phyloP scores from a whole-genome alignment of 2,888 invertebrate genomes.

The Eupithecia centaureata region DNA sequence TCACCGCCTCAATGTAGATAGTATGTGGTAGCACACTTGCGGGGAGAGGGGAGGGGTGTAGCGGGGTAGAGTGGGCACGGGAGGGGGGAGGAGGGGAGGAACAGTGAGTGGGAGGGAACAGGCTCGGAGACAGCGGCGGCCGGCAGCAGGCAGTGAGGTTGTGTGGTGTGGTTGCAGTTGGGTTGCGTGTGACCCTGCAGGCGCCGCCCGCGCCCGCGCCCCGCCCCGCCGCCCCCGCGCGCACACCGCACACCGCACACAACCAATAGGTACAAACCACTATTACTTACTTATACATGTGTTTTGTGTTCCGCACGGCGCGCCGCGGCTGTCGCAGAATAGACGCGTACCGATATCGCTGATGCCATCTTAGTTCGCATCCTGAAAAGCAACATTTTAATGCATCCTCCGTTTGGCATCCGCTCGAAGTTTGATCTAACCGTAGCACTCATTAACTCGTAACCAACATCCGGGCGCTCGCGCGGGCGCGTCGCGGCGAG shows the following conservation, averaged over 20 bases:
- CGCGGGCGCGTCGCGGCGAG: slow-evolving; percentile 72
- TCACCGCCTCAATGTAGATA: slow-evolving; percentile 72
- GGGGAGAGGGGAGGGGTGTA: slow-evolving; percentile 28
- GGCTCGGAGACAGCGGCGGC: neutral
- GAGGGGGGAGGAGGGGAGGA: slow-evolving; percentile 32
- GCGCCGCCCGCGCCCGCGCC: slow-evolving; percentile 88
- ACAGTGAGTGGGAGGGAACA: slow-evolving; percentile 11
- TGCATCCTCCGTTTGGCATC: slow-evolving; percentile 79
- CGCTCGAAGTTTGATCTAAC: slow-evolving; percentile 75
- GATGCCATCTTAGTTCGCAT: slow-evolving; percentile 73
- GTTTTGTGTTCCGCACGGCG: slow-evolving; percentile 81
- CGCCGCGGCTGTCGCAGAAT: slow-evolving; percentile 75
- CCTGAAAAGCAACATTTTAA: slow-evolving; percentile 80
- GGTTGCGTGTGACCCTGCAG: slow-evolving; percentile 95
- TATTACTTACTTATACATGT: slow-evolving; percentile 64
- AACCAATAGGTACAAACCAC: slow-evolving; percentile 83
- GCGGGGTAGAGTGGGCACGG: slow-evolving; percentile 27
- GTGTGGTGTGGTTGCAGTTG: slow-evolving; percentile 92
- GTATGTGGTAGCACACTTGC: slow-evolving; percentile 73
- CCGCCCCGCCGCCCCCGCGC: slow-evolving; percentile 83
- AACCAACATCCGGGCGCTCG: slow-evolving; percentile 66
- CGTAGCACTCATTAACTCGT: slow-evolving; percentile 73
- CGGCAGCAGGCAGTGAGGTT: slow-evolving; percentile 73
- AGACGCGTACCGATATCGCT: slow-evolving; percentile 72
- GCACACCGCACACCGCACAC: slow-evolving; percentile 83